Evolutionary conservation across 2,888 invertebrate species (phyloP).

Genomic region (Pharmacophagus antenor): DNA sequence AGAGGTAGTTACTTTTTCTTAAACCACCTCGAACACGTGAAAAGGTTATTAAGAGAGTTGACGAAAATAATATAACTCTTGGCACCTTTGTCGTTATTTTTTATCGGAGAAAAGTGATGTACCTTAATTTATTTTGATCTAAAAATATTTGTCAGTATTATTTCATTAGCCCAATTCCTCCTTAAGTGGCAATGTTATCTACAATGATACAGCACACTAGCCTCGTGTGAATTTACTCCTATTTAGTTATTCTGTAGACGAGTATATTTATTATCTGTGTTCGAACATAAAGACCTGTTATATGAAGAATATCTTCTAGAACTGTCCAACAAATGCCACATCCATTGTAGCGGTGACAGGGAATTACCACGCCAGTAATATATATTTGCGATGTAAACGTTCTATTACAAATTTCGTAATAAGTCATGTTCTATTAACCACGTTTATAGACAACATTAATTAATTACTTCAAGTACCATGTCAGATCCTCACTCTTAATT

Average conservation of each 20-base stretch:
- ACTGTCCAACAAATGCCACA: too few relatives aligned
- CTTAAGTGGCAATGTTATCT: not conserved
- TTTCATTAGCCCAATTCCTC: not conserved
- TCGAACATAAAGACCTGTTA: too few relatives aligned
- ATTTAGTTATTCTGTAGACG: not conserved
- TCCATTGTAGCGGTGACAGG: too few relatives aligned
- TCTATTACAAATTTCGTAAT: not conserved
- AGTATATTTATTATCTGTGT: too few relatives aligned
- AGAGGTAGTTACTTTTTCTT: too few relatives aligned
- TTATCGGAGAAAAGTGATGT: not conserved
- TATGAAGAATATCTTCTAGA: too few relatives aligned
- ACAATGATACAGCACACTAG: not conserved
- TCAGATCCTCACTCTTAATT: conserved; percentile 3
- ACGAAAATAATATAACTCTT: too few relatives aligned
- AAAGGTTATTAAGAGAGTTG: too few relatives aligned
- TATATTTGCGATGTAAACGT: too few relatives aligned
- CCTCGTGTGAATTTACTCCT: not conserved
- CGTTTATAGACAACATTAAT: conserved; percentile 17
- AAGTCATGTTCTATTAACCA: too few relatives aligned
- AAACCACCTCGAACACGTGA: too few relatives aligned
- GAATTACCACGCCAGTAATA: too few relatives aligned
- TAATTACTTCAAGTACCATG: conserved; percentile 17
- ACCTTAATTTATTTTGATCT: not conserved
- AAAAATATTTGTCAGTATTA: not conserved
- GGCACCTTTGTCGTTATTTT: not conserved